A percentile compares a stretch with the other conserved stretches of the same genome.
Conservation (phyloP, 2,888 invertebrate species). For the Gibbula magus region DNA sequence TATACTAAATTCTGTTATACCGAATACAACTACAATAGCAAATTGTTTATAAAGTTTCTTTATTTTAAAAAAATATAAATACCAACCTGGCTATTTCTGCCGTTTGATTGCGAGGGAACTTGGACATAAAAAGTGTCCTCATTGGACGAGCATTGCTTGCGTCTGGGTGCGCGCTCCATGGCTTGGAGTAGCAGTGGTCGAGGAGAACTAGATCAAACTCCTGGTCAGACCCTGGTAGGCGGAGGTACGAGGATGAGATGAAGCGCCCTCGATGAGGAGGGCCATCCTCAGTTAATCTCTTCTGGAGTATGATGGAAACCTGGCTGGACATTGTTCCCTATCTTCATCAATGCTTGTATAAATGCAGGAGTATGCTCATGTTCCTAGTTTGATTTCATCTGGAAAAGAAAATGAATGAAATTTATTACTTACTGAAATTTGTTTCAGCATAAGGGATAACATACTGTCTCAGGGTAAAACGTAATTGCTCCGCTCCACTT, state of each 20-base stretch:
- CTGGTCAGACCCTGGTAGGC: constrained; percentile 27
- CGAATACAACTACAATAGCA: too few relatives aligned
- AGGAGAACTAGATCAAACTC: constrained; percentile 62
- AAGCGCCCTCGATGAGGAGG: neutral
- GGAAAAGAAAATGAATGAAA: too few relatives aligned
- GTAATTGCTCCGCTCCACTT: too few relatives aligned
- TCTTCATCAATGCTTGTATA: too few relatives aligned
- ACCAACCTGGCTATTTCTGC: constrained; percentile 30
- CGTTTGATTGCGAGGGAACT: constrained; percentile 52
- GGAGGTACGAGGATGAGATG: neutral
- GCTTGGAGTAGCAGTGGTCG: constrained; percentile 85
- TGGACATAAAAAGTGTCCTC: constrained; percentile 73
- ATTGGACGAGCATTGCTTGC: constrained; percentile 80
- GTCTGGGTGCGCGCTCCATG: constrained; percentile 83
- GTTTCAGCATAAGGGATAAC: too few relatives aligned
- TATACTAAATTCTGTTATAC: too few relatives aligned
- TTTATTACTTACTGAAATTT: too few relatives aligned
- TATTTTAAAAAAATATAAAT: neutral
- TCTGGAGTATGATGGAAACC: neutral
- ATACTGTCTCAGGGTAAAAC: too few relatives aligned
- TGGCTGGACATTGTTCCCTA: neutral
- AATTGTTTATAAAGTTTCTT: too few relatives aligned
- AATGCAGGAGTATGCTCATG: too few relatives aligned
- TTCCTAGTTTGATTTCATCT: too few relatives aligned
- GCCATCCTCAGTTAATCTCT: neutral